These are phyloP conservation scores for Peromyscus californicus DNA, from an alignment of 2,113 vertebrate species.

Conservation along the genomic window DNA sequence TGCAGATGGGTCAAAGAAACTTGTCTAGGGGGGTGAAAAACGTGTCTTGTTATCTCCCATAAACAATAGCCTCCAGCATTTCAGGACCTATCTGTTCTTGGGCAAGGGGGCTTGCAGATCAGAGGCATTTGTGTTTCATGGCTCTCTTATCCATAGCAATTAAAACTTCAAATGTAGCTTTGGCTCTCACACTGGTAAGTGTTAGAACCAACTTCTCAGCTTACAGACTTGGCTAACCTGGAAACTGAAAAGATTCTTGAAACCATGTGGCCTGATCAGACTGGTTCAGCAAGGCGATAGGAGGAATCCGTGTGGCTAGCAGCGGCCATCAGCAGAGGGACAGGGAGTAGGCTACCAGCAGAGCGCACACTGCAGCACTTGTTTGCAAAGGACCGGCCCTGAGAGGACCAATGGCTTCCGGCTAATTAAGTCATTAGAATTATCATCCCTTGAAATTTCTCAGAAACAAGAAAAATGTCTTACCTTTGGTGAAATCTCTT, in stretches of 20 bases:
- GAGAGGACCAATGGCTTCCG: not conserved
- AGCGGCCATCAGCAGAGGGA: too few species aligned
- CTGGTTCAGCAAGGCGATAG: slow-evolving; percentile 52
- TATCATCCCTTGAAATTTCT: not conserved
- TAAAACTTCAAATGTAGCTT: not conserved
- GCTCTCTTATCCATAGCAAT: not conserved
- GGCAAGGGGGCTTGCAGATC: not conserved
- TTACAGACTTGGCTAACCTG: not conserved
- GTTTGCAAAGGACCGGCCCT: not conserved
- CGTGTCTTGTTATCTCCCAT: too few species aligned
- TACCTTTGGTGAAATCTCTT: not conserved
- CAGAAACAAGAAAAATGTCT: not conserved
- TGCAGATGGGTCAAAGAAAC: not conserved
- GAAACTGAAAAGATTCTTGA: not conserved
- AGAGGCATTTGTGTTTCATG: not conserved
- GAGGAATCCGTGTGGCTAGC: not conserved
- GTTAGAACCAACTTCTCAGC: slow-evolving; percentile 18
- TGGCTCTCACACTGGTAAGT: not conserved
- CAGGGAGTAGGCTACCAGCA: not conserved
- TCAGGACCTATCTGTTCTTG: not conserved
- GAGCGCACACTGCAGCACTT: not conserved
- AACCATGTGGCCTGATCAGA: not conserved
- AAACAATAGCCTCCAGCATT: not conserved
- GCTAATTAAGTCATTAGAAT: not conserved
- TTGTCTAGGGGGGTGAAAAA: not conserved